phyloP scores from a whole-genome alignment of 2,113 vertebrate species.

The Pteruthius melanotis region DNA sequence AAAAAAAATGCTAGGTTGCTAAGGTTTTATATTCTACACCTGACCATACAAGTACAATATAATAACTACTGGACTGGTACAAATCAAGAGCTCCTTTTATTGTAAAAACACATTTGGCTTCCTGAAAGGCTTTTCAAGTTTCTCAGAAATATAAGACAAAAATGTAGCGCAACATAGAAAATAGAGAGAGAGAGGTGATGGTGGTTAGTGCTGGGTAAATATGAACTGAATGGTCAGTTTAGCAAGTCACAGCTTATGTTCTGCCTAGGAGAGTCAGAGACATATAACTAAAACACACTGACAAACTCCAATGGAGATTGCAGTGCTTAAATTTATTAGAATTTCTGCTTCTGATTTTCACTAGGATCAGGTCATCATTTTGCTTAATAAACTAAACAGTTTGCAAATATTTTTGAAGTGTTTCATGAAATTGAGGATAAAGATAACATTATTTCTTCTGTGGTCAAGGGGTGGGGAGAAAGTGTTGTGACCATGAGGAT shows the following conservation, averaged over 20 bases:
- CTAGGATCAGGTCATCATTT: not conserved
- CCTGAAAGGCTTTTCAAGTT: not conserved
- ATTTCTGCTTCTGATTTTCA: not conserved
- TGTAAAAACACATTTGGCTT: not conserved
- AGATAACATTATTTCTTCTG: not conserved
- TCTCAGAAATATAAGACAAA: not conserved
- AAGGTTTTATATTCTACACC: not conserved
- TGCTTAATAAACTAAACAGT: not conserved
- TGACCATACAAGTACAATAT: not conserved
- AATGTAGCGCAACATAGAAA: not conserved
- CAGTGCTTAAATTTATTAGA: not conserved
- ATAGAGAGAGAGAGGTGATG: not conserved
- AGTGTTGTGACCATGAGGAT: not conserved
- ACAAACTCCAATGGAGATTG: not conserved
- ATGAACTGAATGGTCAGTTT: not conserved
- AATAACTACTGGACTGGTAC: not conserved
- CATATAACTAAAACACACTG: rapidly evolving
- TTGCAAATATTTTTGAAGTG: not conserved
- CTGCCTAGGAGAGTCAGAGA: not conserved
- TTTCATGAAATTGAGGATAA: not conserved
- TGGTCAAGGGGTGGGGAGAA: not conserved
- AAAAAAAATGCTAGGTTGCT: not conserved
- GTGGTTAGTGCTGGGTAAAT: not conserved
- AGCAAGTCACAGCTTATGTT: not conserved
- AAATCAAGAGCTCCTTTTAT: not conserved